These are phyloP conservation scores for Oncorhynchus gorbuscha DNA, from an alignment of 2,113 vertebrate genomes.

Conservation along the genomic window DNA sequence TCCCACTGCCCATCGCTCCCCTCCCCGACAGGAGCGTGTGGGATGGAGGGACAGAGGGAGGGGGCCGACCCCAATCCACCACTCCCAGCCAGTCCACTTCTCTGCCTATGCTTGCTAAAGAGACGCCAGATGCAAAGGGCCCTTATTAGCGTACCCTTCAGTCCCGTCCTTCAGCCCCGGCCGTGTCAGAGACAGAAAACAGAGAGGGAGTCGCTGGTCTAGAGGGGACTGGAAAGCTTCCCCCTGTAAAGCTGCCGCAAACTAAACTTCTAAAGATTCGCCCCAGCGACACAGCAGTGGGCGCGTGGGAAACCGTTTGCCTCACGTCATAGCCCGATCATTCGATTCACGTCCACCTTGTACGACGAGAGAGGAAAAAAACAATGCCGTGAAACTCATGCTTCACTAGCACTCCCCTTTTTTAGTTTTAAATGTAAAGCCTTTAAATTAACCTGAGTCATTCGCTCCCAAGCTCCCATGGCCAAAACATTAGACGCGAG, in stretches of 20 bases:
- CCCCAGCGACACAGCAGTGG: constrained; percentile 19
- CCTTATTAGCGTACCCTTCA: constrained; percentile 56
- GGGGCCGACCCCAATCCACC: constrained; percentile 21
- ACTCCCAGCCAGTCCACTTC: constrained; percentile 37
- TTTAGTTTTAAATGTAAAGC: constrained; percentile 9
- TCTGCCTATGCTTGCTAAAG: constrained; percentile 53
- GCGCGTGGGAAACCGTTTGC: constrained; percentile 53
- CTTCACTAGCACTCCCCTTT: constrained; percentile 4
- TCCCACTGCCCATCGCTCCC: constrained; percentile 63
- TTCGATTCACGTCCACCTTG: neutral
- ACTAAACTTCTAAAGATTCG: constrained; percentile 65
- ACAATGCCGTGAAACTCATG: neutral
- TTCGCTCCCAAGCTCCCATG: neutral
- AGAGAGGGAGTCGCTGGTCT: constrained; percentile 42
- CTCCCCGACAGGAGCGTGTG: constrained; percentile 53
- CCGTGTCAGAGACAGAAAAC: constrained; percentile 55
- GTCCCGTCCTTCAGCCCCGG: constrained; percentile 26
- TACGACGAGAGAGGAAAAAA: neutral
- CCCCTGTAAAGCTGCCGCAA: constrained; percentile 59
- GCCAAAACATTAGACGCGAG: constrained; percentile 20
- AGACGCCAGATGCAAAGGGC: constrained; percentile 63
- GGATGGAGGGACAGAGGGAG: constrained; percentile 49
- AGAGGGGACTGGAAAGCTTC: constrained; percentile 29
- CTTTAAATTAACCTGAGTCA: constrained; percentile 1
- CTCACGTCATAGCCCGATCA: constrained; percentile 47